phyloP scores from a whole-genome alignment of 2,113 vertebrate species.

The Haemorhous mexicanus region DNA sequence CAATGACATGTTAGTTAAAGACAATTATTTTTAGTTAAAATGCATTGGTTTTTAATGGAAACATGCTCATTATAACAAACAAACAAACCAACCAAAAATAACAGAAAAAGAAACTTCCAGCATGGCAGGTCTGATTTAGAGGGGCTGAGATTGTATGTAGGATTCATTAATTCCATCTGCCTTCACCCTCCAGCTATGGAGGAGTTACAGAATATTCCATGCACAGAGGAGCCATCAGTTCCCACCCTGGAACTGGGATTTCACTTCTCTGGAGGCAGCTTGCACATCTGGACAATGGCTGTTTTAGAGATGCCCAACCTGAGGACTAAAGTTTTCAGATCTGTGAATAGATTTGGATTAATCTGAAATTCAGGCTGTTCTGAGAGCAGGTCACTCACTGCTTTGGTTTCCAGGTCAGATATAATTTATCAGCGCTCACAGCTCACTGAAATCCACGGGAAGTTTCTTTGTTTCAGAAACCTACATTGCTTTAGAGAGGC shows the following conservation, averaged over 20 bases:
- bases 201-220: not conserved
- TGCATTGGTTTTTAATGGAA: not conserved
- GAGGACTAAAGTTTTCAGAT: not conserved
- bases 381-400: not conserved
- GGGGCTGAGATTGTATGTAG: not conserved
- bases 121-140: not conserved
- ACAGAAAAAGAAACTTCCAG: not conserved
- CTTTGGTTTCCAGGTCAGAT: not conserved
- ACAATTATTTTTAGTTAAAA: not conserved
- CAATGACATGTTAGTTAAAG: not conserved
- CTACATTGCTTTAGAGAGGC: not conserved
- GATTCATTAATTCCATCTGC: not conserved
- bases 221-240: not conserved
- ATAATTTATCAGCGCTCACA: not conserved
- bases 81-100: not conserved
- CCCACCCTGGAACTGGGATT: not conserved
- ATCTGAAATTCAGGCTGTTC: not conserved
- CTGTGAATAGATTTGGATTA: not conserved
- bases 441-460: not conserved
- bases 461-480: not conserved
- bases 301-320: not conserved
- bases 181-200: not conserved
- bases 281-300: not conserved
- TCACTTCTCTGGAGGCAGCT: not conserved
- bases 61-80: not conserved